A percentile compares a stretch with the other conserved stretches of the same genome.
phyloP scores from a whole-genome alignment of 2,888 invertebrate genomes.

The Nomada fabriciana region DNA sequence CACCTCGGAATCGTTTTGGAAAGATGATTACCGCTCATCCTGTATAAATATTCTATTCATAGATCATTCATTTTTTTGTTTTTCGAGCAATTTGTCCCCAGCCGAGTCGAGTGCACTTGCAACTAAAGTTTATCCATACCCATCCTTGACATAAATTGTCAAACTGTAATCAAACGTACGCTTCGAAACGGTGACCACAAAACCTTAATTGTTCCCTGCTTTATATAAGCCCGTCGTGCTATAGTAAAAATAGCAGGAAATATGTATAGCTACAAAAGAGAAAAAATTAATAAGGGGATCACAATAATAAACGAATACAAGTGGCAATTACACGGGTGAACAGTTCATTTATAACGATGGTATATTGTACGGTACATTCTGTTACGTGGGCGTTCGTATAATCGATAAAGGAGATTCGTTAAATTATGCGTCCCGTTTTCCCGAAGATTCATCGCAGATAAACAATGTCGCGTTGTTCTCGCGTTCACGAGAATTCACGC shows the following conservation, averaged over 20 bases:
- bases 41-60: slow-evolving; percentile 46
- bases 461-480: slow-evolving; percentile 28
- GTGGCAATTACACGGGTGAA: slow-evolving; percentile 30
- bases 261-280: background rate
- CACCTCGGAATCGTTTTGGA: slow-evolving; percentile 28
- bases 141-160: slow-evolving; percentile 68
- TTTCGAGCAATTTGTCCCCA: slow-evolving; percentile 39
- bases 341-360: slow-evolving; percentile 30
- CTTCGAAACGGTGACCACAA: slow-evolving; percentile 14
- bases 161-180: slow-evolving; percentile 43
- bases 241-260: background rate
- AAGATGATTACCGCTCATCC: slow-evolving; percentile 10
- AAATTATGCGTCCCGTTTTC: slow-evolving; percentile 24
- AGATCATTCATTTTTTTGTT: slow-evolving; percentile 40
- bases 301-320: slow-evolving; percentile 18
- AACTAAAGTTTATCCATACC: slow-evolving; percentile 56
- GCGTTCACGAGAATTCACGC: slow-evolving; percentile 22
- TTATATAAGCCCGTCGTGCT: background rate
- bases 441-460: slow-evolving; percentile 8
- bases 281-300: background rate
- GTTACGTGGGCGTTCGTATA: slow-evolving; percentile 17
- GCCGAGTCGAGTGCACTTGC: slow-evolving; percentile 14
- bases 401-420: slow-evolving; percentile 31
- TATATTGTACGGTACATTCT: background rate
- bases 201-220: slow-evolving; percentile 31